Conservation (phyloP, 2,888 invertebrate species). For the Eristalis intricaria region DNA sequence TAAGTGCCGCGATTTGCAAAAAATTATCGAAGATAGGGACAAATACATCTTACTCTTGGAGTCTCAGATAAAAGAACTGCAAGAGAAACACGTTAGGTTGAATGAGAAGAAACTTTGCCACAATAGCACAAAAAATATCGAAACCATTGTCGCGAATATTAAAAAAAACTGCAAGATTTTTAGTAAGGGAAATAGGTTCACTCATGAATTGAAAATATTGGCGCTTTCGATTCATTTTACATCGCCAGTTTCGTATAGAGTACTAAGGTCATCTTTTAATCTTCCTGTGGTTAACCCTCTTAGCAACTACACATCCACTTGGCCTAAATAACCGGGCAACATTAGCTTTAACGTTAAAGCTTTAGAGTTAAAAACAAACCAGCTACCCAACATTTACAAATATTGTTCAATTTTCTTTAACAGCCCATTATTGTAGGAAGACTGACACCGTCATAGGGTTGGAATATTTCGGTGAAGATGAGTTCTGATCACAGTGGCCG, state of each 20-base stretch:
- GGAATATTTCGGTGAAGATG: not conserved
- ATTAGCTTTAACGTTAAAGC: constrained; percentile 3
- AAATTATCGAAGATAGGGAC: not conserved
- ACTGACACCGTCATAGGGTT: not conserved
- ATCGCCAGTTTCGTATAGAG: not conserved
- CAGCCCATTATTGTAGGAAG: constrained; percentile 4
- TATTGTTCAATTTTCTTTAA: not conserved
- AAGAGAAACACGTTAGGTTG: no score
- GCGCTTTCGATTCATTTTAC: not conserved
- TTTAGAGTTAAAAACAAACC: not conserved
- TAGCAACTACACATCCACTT: not conserved
- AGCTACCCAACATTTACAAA: not conserved
- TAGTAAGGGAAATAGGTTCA: no score
- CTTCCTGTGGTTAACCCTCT: not conserved
- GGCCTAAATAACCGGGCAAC: constrained; percentile 3
- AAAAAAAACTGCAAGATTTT: not conserved
- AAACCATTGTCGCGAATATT: not conserved
- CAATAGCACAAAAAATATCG: not conserved
- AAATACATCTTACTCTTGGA: not conserved
- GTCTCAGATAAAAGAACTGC: not conserved
- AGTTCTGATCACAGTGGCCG: not conserved
- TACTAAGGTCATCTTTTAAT: not conserved
- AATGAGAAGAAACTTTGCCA: not conserved
- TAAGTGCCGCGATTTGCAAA: not conserved
- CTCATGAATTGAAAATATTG: no score